Evolutionary conservation across 2,113 vertebrate species (phyloP).

Genomic region (Athene noctua): DNA sequence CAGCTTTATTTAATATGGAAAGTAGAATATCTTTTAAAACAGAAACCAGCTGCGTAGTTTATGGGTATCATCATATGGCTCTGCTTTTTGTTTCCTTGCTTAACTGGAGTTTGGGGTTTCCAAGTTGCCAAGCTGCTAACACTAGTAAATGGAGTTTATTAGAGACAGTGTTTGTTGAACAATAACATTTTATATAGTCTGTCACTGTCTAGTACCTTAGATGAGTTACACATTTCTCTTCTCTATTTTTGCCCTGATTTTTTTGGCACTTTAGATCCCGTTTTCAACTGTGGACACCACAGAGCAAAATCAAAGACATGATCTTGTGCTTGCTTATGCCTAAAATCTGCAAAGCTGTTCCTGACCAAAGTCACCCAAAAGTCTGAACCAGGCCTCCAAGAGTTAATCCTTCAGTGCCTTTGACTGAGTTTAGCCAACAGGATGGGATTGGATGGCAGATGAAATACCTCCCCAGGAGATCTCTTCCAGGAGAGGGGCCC

Average conservation of each 20-base stretch:
- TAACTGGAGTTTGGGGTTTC: conserved; percentile 58
- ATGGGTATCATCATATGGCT: conserved; percentile 62
- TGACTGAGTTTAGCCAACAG: neutral
- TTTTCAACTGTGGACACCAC: neutral
- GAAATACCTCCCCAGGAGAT: neutral
- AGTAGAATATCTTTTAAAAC: conserved; percentile 68
- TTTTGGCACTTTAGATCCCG: neutral
- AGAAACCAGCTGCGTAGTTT: conserved; percentile 67
- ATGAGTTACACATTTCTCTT: conserved; percentile 61
- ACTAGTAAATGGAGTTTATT: conserved; percentile 68
- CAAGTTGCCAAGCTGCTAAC: conserved; percentile 66
- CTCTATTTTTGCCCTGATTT: conserved; percentile 26
- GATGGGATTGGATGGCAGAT: conserved; percentile 9
- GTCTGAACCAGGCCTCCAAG: neutral
- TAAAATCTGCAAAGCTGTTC: neutral
- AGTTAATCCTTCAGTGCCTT: conserved; percentile 10
- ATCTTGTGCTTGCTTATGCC: neutral
- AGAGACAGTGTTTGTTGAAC: conserved; percentile 64
- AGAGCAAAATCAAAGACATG: neutral
- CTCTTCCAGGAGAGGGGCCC: conserved; percentile 8
- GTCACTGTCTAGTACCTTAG: conserved; percentile 52
- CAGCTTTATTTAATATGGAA: conserved; percentile 64
- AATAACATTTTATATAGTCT: conserved; percentile 67
- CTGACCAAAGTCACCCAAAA: neutral
- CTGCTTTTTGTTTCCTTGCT: conserved; percentile 51